Evolutionary conservation across 2,888 invertebrate genomes (phyloP).

Genomic region (Anaspis maculata): DNA sequence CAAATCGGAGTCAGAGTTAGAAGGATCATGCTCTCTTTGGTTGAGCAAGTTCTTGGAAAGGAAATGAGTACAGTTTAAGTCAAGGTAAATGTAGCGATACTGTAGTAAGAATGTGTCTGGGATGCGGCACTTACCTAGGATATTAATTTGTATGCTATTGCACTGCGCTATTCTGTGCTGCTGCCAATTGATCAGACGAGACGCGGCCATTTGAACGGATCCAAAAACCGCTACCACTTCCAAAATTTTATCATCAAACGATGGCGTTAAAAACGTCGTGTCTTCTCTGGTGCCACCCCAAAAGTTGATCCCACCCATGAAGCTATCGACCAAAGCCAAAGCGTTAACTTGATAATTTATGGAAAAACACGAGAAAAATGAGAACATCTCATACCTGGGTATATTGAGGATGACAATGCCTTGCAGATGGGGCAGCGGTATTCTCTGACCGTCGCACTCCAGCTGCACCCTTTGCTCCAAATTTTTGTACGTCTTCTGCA

Average conservation of each 20-base stretch:
- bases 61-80: too few species aligned
- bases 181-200: conserved; percentile 87
- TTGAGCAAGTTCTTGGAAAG: too few species aligned
- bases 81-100: too few species aligned
- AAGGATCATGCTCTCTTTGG: too few species aligned
- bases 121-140: too few species aligned
- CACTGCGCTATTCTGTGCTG: conserved; percentile 97
- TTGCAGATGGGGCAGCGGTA: conserved; percentile 90
- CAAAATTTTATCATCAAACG: conserved; percentile 91
- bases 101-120: too few species aligned
- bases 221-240: conserved; percentile 98
- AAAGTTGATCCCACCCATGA: conserved; percentile 98
- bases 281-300: conserved; percentile 94
- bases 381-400: too few species aligned
- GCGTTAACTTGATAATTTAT: neutral
- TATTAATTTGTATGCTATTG: conserved; percentile 91
- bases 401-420: conserved; percentile 97
- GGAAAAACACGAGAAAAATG: neutral
- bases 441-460: conserved; percentile 93
- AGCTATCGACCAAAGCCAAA: conserved; percentile 53
- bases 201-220: conserved; percentile 95
- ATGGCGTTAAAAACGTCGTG: conserved; percentile 84
- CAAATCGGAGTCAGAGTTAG: too few species aligned
- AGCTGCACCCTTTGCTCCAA: conserved; percentile 90
- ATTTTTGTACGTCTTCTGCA: conserved; percentile 91